Evolutionary conservation across 2,113 vertebrate species (phyloP).

Genomic region (Coregonus clupeaformis): DNA sequence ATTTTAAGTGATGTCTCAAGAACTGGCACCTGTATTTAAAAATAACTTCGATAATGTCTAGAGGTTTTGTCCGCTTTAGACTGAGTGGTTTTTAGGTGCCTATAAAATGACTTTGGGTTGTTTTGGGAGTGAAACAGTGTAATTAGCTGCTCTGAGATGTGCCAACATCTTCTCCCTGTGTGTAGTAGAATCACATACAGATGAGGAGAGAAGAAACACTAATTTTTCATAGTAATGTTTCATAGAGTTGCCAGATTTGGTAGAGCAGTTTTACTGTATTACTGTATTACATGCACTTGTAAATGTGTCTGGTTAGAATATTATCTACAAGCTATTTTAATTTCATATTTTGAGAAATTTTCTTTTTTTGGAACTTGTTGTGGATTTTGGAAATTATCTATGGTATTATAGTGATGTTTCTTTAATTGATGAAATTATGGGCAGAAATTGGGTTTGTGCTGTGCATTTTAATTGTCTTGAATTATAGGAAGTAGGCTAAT

Average conservation of each 20-base stretch:
- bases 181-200: background rate
- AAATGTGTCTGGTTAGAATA: no score
- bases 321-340: background rate
- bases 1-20: background rate
- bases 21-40: background rate
- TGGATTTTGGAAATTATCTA: background rate
- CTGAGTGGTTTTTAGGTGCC: background rate
- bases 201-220: background rate
- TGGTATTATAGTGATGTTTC: background rate
- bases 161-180: background rate
- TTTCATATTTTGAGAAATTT: background rate
- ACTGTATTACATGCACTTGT: background rate
- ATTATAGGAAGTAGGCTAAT: background rate
- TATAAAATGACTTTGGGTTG: background rate
- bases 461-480: background rate
- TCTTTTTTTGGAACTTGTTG: background rate
- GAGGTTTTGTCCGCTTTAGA: conserved; percentile 26
- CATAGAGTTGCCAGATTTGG: background rate
- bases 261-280: background rate
- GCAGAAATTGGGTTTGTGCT: background rate
- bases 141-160: background rate
- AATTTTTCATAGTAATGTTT: background rate
- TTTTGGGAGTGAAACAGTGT: conserved; percentile 16
- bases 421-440: no score
- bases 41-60: background rate